Evolutionary conservation across 1,140 invertebrate species (phyloP).

Genomic region (Aphaenogaster floridana): DNA sequence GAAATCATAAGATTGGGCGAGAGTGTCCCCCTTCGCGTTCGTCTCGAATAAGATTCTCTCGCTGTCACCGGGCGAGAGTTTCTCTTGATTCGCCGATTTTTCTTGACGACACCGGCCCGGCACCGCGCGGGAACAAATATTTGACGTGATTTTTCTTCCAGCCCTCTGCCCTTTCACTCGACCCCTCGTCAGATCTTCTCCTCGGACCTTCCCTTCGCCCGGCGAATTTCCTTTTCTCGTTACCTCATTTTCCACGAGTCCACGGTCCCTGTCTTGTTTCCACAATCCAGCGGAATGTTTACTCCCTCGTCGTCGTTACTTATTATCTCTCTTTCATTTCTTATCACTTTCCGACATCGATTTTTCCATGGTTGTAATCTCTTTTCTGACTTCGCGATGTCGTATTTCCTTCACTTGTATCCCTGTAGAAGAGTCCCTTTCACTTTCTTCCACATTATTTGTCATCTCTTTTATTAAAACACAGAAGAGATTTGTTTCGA

Average conservation of each 20-base stretch:
- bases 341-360: conserved; percentile 28
- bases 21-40: not conserved
- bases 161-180: conserved; percentile 58
- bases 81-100: conserved; percentile 73
- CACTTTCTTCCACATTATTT: not conserved
- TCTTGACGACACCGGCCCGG: conserved; percentile 62
- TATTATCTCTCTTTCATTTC: conserved; percentile 42
- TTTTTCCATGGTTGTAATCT: conserved; percentile 5
- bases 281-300: conserved; percentile 25
- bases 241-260: conserved; percentile 69
- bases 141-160: conserved; percentile 75
- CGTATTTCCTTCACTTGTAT: not conserved
- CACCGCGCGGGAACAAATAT: conserved; percentile 68
- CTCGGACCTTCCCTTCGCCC: conserved; percentile 12
- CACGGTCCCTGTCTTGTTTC: conserved; percentile 24
- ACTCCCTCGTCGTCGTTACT: conserved; percentile 11
- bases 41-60: conserved; percentile 55
- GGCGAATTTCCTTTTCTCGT: conserved; percentile 40
- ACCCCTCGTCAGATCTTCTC: conserved; percentile 49
- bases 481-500: too few relatives aligned
- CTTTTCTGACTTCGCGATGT: conserved; percentile 27
- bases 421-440: not conserved
- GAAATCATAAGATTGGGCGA: conserved; percentile 49
- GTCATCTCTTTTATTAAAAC: not conserved
- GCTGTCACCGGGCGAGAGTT: conserved; percentile 64